Base-by-base conservation (phyloP, 2,113 vertebrate genomes). In the Ceratotherium simum region DNA sequence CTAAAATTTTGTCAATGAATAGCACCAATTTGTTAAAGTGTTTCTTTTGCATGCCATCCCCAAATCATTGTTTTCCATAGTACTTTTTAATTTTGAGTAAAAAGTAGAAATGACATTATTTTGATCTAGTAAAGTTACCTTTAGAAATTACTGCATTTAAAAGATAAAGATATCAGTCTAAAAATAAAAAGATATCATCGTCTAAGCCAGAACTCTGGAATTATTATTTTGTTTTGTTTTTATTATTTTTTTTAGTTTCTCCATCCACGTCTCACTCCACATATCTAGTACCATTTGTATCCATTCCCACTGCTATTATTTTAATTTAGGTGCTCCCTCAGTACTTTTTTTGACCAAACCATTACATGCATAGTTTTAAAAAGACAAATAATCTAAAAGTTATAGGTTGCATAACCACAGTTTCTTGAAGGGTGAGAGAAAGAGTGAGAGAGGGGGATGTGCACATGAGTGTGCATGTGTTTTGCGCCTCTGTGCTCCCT, bases 51-150 rank as follows among this genome's bases (percentile, higher is more conserved):
- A 36, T 90, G 14, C 39, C 70, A 8, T 90, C 58, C 27, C 33
- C 83, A 96, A 33, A 56, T 62, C 25, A 75, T n/a, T 92, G 33
- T 91, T 78, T 87, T 64, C 18, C 29, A 75, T 48, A 23, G 25
- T 60, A 51, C 48, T 17, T 89, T 83, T 89, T 72, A 51, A 76
- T 90, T 90, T 86, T 87, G 60, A 75, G 20, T 56, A 29, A 82
- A 54, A 93, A 69, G 65, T 62, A 81, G 42, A 95, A 86, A 87
- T 87, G 31, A 42, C 33, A 69, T 80, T 78, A 54, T 93, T 65
- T 84, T 90, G 76, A 81, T 79, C 69, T 60, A 73, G 58, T 78
- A 78, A 96, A 83, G 84, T 96, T 92, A 75, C 46, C 64, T 84
- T 89, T 95, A 80, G 10, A 85, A 96, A 90, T 85, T 25, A 42